Conservation (phyloP, 2,113 vertebrate genomes). For the Labeo rohita region DNA sequence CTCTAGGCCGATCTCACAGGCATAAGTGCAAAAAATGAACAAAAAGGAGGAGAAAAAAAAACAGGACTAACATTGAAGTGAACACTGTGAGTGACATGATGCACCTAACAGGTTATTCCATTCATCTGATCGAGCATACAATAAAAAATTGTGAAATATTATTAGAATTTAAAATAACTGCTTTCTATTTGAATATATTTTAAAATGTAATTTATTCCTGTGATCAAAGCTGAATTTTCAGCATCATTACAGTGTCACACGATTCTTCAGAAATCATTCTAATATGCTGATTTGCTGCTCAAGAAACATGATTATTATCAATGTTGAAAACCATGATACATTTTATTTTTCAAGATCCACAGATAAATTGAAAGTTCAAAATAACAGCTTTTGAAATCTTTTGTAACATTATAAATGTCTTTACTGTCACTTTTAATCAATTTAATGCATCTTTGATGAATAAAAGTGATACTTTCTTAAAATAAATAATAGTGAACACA, state of each 20-base stretch:
- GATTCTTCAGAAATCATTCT: not conserved
- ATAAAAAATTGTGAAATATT: not conserved
- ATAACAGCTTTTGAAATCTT: too few relatives aligned
- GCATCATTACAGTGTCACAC: not conserved
- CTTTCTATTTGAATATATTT: not conserved
- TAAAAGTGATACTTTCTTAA: not conserved
- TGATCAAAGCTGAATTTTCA: not conserved
- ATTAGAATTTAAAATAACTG: not conserved
- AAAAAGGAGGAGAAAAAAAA: not conserved
- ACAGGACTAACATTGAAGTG: not conserved
- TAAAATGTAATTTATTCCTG: not conserved
- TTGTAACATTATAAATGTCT: too few relatives aligned
- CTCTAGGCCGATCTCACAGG: constrained; percentile 25
- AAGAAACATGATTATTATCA: not conserved
- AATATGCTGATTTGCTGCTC: not conserved
- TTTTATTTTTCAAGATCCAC: too few relatives aligned
- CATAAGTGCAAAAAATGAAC: constrained; percentile 48
- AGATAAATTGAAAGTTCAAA: too few relatives aligned
- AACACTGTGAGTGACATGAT: not conserved
- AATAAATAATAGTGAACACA: not conserved
- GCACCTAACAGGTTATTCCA: not conserved
- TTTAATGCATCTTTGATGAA: not conserved
- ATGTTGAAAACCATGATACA: not conserved
- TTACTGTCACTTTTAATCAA: too few relatives aligned
- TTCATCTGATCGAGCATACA: not conserved